phyloP scores from a whole-genome alignment of 2,888 invertebrate genomes.

The Automeris io region DNA sequence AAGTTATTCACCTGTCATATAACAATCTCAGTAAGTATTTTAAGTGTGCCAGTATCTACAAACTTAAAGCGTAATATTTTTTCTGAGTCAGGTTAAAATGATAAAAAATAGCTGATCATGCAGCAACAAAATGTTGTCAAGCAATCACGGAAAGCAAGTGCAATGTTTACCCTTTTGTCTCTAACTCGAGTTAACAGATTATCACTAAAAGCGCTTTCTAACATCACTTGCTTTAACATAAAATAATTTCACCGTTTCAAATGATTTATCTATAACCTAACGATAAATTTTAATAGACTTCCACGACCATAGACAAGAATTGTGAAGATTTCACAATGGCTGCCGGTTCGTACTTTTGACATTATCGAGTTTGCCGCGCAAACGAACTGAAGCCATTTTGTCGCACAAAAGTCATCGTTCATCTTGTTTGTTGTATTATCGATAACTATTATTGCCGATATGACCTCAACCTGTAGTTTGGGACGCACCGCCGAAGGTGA shows the following conservation, averaged over 20 bases:
- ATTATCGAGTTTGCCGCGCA: conserved; percentile 38
- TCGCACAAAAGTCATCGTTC: conserved; percentile 33
- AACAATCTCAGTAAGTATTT: too few relatives aligned
- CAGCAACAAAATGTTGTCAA: background rate
- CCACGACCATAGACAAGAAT: background rate
- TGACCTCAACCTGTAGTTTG: conserved; percentile 68
- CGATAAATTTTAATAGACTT: background rate
- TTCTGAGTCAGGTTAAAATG: too few relatives aligned
- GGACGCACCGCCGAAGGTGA: conserved; percentile 66
- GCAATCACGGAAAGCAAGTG: too few relatives aligned
- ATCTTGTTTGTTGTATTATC: conserved; percentile 59
- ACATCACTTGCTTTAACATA: too few relatives aligned
- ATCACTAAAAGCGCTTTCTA: too few relatives aligned
- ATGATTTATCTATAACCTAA: background rate
- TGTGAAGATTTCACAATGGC: background rate
- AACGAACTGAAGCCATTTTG: conserved; percentile 4
- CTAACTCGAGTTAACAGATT: background rate
- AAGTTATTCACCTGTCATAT: too few relatives aligned
- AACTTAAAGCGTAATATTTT: too few relatives aligned
- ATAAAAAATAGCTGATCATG: too few relatives aligned
- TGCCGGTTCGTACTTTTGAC: conserved; percentile 30
- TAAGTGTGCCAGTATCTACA: too few relatives aligned
- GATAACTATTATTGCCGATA: conserved; percentile 61
- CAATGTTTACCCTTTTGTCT: background rate
- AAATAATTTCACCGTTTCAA: too few relatives aligned